Base-by-base conservation (phyloP, 1,140 invertebrate species). In the Euwallacea similis region DNA sequence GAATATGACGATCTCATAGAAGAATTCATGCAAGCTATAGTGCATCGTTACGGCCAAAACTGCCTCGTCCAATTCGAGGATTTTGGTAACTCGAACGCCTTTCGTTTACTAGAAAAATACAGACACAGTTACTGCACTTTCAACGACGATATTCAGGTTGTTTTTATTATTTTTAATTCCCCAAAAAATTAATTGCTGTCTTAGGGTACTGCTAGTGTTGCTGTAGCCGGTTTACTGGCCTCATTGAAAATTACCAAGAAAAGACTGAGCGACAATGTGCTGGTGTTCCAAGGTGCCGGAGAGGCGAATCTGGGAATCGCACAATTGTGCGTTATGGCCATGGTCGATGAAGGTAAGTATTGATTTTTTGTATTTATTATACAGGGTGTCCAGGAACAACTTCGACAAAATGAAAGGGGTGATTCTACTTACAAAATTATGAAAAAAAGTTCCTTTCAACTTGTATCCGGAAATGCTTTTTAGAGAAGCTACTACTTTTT, bases 1-100 rank as follows among this genome's bases (percentile, higher is more conserved):
- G 87, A 89, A 66, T 99, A 98, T 82, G 95, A 98, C 79, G 91
- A 93, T 7, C 93, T 99, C 71, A 85, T 99, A 47, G 97, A 99
- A 56, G 98, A 99, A 84, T 99, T 99, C 80, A 98, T 99, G 95
- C 79, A 89, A 56, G 94, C 97, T 0, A 91, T 91, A 13, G 90
- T 97, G 0, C 87, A 88, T 69, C 88, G 94, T 74, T 97, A 89
- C 78, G 92, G 93, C 0, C 89, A 91, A 78, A 94, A 91, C 77
- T 90, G 89, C 44, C 84, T 95, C 7, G 94, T 90, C 47, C 91
- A 98, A 83, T 98, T 97, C 84, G 96, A 98, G 85, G 96, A 98
- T 84, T 98, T 98, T 80, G 96, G 89, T 7, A 96, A 97, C 74
- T 83, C 88, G 0, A 97, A 97, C 83, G 95, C 97, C 6, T 96